Evolutionary conservation across 1,140 invertebrate genomes (phyloP).

Genomic region (Cydia splendana): DNA sequence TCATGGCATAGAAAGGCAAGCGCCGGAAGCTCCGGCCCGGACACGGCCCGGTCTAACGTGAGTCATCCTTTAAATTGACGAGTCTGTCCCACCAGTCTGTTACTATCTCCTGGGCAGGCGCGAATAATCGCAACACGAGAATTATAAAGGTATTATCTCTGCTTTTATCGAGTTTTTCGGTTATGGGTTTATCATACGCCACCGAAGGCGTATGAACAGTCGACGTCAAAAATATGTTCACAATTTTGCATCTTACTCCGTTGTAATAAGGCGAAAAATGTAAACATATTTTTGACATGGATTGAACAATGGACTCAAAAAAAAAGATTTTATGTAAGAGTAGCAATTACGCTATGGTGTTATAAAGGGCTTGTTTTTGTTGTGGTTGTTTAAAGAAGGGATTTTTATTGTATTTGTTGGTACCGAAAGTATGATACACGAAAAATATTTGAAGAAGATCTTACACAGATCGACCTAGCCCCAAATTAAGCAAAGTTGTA

Average conservation of each 20-base stretch:
- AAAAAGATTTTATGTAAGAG: not conserved
- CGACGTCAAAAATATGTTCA: too few species aligned
- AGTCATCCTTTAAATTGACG: not conserved
- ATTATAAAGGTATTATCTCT: conserved; percentile 52
- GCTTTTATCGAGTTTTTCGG: conserved; percentile 32
- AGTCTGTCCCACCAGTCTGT: not conserved
- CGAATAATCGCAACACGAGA: conserved; percentile 56
- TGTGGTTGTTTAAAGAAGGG: not conserved
- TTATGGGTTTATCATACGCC: conserved; percentile 30
- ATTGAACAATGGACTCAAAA: conserved; percentile 1
- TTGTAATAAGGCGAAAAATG: too few species aligned
- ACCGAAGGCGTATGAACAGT: not conserved
- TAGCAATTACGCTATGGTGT: conserved; percentile 18
- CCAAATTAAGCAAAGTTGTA: too few species aligned
- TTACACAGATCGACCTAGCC: too few species aligned
- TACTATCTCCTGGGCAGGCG: conserved; percentile 37
- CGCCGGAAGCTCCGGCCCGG: too few species aligned
- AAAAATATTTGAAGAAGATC: too few species aligned
- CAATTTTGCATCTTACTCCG: not conserved
- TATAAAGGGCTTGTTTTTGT: not conserved
- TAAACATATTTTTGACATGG: too few species aligned
- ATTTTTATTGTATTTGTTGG: too few species aligned
- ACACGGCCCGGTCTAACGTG: too few species aligned
- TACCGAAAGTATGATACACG: too few species aligned
- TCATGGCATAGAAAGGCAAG: too few species aligned